Percentiles rank a stretch among this genome's conserved stretches.
Evolutionary conservation across 2,888 invertebrate genomes (phyloP).

Genomic region (Tachystola acroxantha): DNA sequence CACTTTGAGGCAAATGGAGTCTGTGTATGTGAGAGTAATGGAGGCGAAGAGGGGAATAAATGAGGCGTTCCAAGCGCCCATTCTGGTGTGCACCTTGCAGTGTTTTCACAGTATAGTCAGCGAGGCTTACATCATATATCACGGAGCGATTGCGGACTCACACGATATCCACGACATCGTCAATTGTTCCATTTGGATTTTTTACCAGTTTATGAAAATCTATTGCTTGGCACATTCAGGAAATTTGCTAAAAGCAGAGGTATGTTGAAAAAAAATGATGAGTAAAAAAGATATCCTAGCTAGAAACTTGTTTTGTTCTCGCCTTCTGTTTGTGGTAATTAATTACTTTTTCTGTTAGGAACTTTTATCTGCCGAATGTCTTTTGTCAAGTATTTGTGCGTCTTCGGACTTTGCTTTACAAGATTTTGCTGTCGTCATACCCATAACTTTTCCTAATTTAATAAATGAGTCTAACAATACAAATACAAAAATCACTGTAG

Average conservation of each 20-base stretch:
- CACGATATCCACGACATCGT: slow-evolving; percentile 38
- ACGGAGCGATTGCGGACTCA: slow-evolving; percentile 33
- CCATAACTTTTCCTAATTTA: no score
- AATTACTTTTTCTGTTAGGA: no score
- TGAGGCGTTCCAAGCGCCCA: slow-evolving; percentile 44
- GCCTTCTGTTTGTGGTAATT: no score
- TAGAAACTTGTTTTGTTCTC: no score
- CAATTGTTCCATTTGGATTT: slow-evolving; percentile 53
- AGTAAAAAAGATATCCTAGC: no score
- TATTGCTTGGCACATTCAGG: slow-evolving; percentile 45
- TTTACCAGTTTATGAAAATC: slow-evolving; percentile 54
- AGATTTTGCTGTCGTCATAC: no score
- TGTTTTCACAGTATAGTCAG: slow-evolving; percentile 58
- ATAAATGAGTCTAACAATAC: no score
- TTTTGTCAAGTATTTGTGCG: no score
- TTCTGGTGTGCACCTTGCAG: slow-evolving; percentile 46
- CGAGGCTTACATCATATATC: slow-evolving; percentile 54
- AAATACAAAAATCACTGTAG: no score
- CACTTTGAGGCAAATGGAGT: slow-evolving; percentile 40
- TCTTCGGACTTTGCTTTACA: no score
- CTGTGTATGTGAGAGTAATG: slow-evolving; percentile 38
- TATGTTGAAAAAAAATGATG: no score
- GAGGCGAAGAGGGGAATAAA: slow-evolving; percentile 44
- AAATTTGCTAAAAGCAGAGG: slow-evolving; percentile 42
- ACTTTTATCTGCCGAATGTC: no score